A percentile compares a stretch with the other conserved stretches of the same genome.
These are phyloP conservation scores for Zenarchopterus dispar DNA, from an alignment of 2,797 vertebrate genomes.

Conservation along the genomic window DNA sequence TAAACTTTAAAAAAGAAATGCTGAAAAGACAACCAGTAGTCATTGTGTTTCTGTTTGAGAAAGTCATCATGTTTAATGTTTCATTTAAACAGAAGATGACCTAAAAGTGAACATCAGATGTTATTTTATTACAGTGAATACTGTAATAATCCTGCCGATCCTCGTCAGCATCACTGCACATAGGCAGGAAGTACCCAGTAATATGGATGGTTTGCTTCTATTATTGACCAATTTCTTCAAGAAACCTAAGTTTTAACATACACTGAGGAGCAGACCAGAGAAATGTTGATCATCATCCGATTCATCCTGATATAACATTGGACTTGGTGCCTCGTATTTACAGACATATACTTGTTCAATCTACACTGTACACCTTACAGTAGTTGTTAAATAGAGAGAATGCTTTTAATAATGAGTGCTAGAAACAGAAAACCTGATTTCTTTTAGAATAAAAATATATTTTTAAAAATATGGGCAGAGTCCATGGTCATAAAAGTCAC, in stretches of 20 bases:
- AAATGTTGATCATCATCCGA: not conserved
- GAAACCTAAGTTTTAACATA: not conserved
- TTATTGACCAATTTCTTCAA: constrained; percentile 5
- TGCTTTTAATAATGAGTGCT: constrained; percentile 35
- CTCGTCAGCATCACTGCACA: not conserved
- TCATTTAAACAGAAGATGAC: no score
- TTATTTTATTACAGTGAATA: not conserved
- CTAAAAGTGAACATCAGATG: no score
- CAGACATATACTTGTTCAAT: constrained; percentile 23
- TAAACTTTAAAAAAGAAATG: no score
- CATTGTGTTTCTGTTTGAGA: no score
- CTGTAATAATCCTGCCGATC: constrained; percentile 1
- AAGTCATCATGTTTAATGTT: no score
- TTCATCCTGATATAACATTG: not conserved
- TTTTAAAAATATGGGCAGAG: constrained; percentile 9
- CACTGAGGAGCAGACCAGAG: not conserved
- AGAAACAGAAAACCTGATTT: constrained; percentile 23
- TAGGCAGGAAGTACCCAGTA: not conserved
- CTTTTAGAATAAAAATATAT: constrained; percentile 38
- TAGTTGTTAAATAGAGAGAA: constrained; percentile 30
- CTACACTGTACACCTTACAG: constrained; percentile 8
- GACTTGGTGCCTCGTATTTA: constrained; percentile 23
- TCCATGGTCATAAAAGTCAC: constrained; percentile 38
- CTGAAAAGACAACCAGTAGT: no score
- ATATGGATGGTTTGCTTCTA: not conserved